These are phyloP conservation scores for Thelaira solivaga DNA, from an alignment of 2,888 invertebrate species.

Conservation along the genomic window DNA sequence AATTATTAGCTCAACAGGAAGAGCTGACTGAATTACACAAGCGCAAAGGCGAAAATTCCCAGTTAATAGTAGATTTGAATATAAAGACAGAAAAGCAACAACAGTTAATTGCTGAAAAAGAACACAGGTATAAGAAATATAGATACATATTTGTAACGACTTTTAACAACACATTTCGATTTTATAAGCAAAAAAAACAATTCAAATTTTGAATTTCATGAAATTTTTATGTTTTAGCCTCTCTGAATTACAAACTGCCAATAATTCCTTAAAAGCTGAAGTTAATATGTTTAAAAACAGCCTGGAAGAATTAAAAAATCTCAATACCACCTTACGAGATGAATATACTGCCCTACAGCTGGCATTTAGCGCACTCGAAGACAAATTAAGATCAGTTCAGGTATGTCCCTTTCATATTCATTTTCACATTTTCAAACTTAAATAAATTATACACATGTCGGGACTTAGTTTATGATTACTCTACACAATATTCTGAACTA, in stretches of 20 bases:
- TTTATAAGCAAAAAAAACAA: not conserved
- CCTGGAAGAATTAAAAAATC: constrained; percentile 86
- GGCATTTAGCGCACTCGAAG: constrained; percentile 92
- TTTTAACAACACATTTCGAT: too few species aligned
- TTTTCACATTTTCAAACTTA: not conserved
- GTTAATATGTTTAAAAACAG: constrained; percentile 84
- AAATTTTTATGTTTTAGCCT: constrained; percentile 79
- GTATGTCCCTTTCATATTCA: constrained; percentile 76
- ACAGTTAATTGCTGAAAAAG: constrained; percentile 85
- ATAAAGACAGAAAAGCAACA: constrained; percentile 90
- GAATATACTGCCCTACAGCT: constrained; percentile 96
- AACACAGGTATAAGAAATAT: constrained; percentile 80
- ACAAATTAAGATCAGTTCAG: constrained; percentile 89
- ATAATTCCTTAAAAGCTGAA: constrained; percentile 84
- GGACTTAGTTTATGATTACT: too few species aligned
- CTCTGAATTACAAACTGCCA: constrained; percentile 82
- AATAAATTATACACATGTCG: too few species aligned
- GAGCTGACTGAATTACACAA: constrained; percentile 94
- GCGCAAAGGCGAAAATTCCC: constrained; percentile 93
- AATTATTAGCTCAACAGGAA: constrained; percentile 91
- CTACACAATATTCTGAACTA: too few species aligned
- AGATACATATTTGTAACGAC: too few species aligned
- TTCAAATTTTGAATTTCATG: too few species aligned
- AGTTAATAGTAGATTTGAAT: constrained; percentile 94
- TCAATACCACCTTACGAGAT: constrained; percentile 93